phyloP scores from a whole-genome alignment of 2,113 vertebrate genomes.

The Sceloporus tristichus region DNA sequence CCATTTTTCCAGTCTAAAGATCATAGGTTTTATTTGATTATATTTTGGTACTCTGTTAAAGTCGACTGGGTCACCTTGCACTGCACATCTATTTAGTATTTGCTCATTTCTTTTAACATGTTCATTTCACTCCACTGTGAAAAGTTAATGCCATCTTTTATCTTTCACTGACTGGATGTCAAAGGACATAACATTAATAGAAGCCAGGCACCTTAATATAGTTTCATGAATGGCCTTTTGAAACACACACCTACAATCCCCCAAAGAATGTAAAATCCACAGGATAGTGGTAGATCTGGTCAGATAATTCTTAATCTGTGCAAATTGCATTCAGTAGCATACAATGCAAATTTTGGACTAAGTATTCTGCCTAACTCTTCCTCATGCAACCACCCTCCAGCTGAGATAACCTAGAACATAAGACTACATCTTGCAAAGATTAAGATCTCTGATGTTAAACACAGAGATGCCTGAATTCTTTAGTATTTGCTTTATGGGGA shows the following conservation, averaged over 20 bases:
- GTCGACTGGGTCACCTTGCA: constrained; percentile 76
- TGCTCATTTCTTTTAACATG: constrained; percentile 69
- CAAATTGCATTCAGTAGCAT: constrained; percentile 13
- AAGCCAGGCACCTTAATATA: constrained; percentile 67
- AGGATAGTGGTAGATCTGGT: constrained; percentile 54
- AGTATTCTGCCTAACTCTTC: not conserved
- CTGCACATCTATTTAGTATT: constrained; percentile 69
- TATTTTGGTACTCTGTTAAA: constrained; percentile 78
- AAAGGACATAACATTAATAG: constrained; percentile 76
- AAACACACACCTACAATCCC: constrained; percentile 44
- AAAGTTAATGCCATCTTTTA: constrained; percentile 80
- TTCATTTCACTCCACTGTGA: constrained; percentile 72
- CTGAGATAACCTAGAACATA: constrained; percentile 37
- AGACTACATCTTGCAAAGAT: not conserved
- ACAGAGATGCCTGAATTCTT: not conserved
- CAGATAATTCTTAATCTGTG: constrained; percentile 47
- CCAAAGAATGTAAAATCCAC: constrained; percentile 64
- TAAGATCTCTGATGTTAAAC: not conserved
- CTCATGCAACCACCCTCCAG: too few species aligned
- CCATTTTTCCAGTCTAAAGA: constrained; percentile 74
- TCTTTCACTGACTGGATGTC: constrained; percentile 76
- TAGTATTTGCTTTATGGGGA: not conserved
- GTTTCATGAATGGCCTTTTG: constrained; percentile 72
- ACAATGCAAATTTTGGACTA: constrained; percentile 9
- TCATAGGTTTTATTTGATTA: constrained; percentile 79